phyloP scores from a whole-genome alignment of 2,113 vertebrate species.

The Philantomba maxwellii region DNA sequence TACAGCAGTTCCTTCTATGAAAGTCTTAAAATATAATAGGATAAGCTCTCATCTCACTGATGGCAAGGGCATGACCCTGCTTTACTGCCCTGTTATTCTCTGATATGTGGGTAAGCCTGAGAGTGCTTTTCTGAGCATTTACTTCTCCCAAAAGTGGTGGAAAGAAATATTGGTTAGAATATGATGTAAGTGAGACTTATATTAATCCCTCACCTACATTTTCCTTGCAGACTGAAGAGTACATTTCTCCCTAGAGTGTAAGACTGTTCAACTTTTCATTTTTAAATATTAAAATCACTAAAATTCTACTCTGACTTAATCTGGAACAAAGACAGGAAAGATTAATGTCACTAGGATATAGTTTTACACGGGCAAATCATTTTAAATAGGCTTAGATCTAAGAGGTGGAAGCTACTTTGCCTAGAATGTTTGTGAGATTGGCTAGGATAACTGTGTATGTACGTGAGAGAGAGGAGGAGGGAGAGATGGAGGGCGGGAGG shows the following conservation, averaged over 20 bases:
- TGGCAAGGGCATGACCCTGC: neutral
- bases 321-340: slow-evolving; percentile 51
- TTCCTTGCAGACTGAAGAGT: slow-evolving; percentile 36
- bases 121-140: slow-evolving; percentile 29
- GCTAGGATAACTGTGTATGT: neutral
- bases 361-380: slow-evolving; percentile 50
- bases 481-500: neutral
- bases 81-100: slow-evolving; percentile 8
- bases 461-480: neutral
- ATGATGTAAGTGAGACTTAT: slow-evolving; percentile 32
- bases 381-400: slow-evolving; percentile 58
- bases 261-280: slow-evolving; percentile 29
- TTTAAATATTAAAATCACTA: slow-evolving; percentile 56
- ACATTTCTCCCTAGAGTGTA: slow-evolving; percentile 4
- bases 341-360: slow-evolving; percentile 52
- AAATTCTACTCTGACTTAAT: slow-evolving; percentile 47
- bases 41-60: neutral
- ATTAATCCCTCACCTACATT: slow-evolving; percentile 42
- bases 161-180: slow-evolving; percentile 32
- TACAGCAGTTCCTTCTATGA: slow-evolving; percentile 22
- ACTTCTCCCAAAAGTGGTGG: neutral
- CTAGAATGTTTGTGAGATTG: slow-evolving; percentile 23
- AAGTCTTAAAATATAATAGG: slow-evolving; percentile 45
- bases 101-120: slow-evolving; percentile 3
- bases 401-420: slow-evolving; percentile 15